A percentile compares a stretch with the other conserved stretches of the same genome.
Conservation (phyloP, 2,113 vertebrate genomes). For the Hydropotes inermis region DNA sequence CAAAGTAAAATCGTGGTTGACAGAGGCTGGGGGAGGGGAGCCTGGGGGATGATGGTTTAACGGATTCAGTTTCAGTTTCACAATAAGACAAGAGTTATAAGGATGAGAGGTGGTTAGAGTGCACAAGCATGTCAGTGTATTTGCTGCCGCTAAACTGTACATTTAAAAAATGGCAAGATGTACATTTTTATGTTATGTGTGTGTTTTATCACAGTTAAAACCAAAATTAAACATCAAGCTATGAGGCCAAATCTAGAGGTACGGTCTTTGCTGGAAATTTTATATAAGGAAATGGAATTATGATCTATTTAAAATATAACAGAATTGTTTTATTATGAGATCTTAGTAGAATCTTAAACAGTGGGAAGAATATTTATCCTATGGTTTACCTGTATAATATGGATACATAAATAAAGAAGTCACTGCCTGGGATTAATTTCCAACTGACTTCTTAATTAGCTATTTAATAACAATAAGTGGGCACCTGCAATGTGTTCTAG, state of each 20-base stretch:
- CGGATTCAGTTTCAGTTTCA: neutral
- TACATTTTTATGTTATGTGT: neutral
- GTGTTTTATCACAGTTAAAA: neutral
- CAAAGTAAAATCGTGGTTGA: neutral
- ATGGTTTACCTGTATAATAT: neutral
- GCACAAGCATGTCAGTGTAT: fast-evolving
- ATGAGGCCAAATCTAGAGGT: neutral
- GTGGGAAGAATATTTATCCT: neutral
- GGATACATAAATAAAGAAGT: neutral
- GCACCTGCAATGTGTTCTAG: neutral
- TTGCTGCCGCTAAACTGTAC: neutral
- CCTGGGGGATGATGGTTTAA: neutral
- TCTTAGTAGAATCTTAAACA: neutral
- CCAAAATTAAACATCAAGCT: neutral
- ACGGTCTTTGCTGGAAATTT: neutral
- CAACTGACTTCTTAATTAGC: neutral
- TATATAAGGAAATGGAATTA: neutral
- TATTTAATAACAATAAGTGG: neutral
- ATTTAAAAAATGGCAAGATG: neutral
- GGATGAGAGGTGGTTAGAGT: neutral
- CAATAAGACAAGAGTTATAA: neutral
- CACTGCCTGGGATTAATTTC: neutral
- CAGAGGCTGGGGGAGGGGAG: neutral
- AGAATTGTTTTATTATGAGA: neutral
- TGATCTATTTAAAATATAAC: neutral